Base-by-base conservation (phyloP, 2,113 vertebrate species). In the Microtus richardsoni region DNA sequence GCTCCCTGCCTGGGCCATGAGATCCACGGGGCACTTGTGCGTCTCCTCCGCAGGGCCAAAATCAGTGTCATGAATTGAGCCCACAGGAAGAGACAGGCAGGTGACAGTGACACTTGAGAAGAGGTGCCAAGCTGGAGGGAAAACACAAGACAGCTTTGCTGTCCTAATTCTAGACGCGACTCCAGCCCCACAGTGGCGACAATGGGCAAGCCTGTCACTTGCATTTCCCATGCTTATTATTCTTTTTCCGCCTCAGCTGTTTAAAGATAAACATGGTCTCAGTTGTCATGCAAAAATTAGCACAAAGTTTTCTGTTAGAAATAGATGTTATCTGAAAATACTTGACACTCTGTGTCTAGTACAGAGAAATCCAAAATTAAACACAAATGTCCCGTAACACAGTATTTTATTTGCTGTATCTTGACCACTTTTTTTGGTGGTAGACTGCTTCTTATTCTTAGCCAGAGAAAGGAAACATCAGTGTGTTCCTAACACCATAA, bases 211-310 rank as follows among this genome's bases (percentile, higher is more conserved):
- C 41, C 70, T 36, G 64, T 90, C 30, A 64, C 4, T 30, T 52
- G 10, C n/a, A 68, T 95, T 83, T n/a, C 62, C 47, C 30, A 22
- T 22, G 22, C 22, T 82, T 71, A n/a, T 21, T 52, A 49, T 68
- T 64, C 7, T 71, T n/a, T 21, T 70, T 36, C 9, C 3, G n/a
- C 82, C 16, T 74, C 91, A 84, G 66, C 39, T 41, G 75, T 44
- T 88, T 93, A 64, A 85, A 79, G 70, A 26, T 89, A 75, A 95
- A 84, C 62, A 60, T 78, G 71, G n/a, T 28, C 60, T 94, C 36
- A 47, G 62, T 62, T 77, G 21, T 86, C 47, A 83, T 82, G 47
- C 44, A 92, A 95, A 95, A 85, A 90, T 95, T 89, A 80, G 80
- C 58, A 79, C 36, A 47, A 66, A 87, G 26, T n/a, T 88, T 88